Base-by-base conservation (phyloP, 2,797 vertebrate species). In the Smutsia temminckii region DNA sequence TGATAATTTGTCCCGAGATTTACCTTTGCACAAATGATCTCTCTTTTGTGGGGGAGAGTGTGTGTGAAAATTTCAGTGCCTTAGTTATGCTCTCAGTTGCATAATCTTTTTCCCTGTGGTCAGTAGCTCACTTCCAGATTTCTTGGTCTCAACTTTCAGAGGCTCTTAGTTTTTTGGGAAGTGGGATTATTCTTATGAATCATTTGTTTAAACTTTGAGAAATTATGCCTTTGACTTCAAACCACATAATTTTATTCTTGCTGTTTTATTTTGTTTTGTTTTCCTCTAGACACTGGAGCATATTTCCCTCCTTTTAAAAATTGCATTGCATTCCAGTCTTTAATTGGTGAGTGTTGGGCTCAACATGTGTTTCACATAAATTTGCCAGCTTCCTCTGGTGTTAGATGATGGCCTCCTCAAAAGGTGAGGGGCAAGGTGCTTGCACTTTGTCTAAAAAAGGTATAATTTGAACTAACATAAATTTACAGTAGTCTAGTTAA, bases 341-440 rank as follows among this genome's bases (percentile, higher is more conserved):
- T 96, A 95, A 94, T 63, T 87, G 91, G 95, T 90, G 91, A 37
- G 11, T 75, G 91, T 83, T 69, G 96, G 80, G 0, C 63, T 95
- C 87, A 5, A 94, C 98, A 98, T 98, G 87, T 98, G 97, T 98
- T 98, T 98, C 93, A 72, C 94, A 98, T 98, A 97, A 98, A 98
- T 96, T 64, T 81, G 64, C 94, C 96, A 96, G 96, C 96, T 97
- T 95, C 91, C 90, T 88, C 59, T 93, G 96, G 95, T 97, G 97
- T 96, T 95, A 61, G 72, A 64, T 95, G 98, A 98, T 95, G 96
- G 92, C 77, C 34, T 97, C 93, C 96, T 97, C 97, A 92, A 96
- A 97, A 97, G 94, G 71, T 94, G 93, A 95, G 98, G 96, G 95
- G 98, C 83, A 95, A 97, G 96, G 96, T 95, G 86, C 93, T 86